A percentile compares a stretch with the other conserved stretches of the same genome.
Evolutionary conservation across 2,888 invertebrate species (phyloP).

Genomic region (Lasius fuliginosus): DNA sequence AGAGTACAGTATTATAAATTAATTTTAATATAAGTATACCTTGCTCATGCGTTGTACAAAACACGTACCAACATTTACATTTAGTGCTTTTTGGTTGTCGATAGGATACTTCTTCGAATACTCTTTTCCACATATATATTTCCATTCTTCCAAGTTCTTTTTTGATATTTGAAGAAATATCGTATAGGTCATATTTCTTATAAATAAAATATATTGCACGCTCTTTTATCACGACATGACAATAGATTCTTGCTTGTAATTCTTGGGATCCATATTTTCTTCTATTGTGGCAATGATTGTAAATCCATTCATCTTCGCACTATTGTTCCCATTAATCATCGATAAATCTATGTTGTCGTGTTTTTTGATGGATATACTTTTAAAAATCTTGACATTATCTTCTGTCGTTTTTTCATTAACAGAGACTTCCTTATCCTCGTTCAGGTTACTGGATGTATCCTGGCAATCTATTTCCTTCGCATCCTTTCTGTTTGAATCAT

Average conservation of each 20-base stretch:
- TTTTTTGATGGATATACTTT: neutral
- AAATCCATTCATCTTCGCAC: slow-evolving; percentile 44
- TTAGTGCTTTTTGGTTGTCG: slow-evolving; percentile 24
- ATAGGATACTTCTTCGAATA: neutral
- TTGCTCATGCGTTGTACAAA: neutral
- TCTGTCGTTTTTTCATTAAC: neutral
- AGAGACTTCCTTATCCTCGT: neutral
- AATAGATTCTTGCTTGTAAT: neutral
- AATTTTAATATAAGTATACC: neutral
- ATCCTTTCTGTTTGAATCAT: neutral
- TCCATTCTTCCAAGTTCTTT: neutral
- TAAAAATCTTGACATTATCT: neutral
- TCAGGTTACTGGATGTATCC: neutral
- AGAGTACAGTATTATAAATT: neutral
- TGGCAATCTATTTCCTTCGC: neutral
- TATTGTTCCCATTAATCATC: neutral
- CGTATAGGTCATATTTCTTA: neutral
- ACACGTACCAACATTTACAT: slow-evolving; percentile 1
- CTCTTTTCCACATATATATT: neutral
- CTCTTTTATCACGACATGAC: slow-evolving; percentile 4
- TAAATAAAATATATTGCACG: slow-evolving; percentile 16
- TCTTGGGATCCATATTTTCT: neutral
- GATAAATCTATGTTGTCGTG: slow-evolving; percentile 4
- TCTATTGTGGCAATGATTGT: slow-evolving; percentile 14
- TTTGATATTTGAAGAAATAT: neutral